Evolutionary conservation across 2,888 invertebrate species (phyloP), one percentile per base, ranked within the genome.

Genomic region (Belgica antarctica): DNA sequence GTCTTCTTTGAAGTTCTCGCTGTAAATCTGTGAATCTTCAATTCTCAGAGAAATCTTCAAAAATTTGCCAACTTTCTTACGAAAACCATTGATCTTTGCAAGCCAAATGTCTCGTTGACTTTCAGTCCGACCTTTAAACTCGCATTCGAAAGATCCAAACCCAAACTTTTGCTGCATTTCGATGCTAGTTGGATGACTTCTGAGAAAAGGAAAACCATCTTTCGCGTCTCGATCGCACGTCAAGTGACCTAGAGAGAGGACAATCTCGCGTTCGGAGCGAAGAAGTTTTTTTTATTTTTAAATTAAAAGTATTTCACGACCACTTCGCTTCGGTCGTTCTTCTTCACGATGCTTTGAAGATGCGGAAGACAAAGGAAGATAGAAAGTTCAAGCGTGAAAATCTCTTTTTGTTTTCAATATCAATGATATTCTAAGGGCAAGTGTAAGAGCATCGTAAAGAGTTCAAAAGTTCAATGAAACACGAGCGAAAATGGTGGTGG

Each of bases 381-480:
- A 31, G 31, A 31, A 31, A 31, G 5, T 4, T 31, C 10, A 31
- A 31, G 15, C 15, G 12, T 12, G 41, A 4, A 12, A 12, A 12
- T 4, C 41, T 31, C 10, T 31, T n/a, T n/a, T 41, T 41, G 4
- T 41, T n/a, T 41, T 41, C 41, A 41, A 41, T 41, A 41, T 41
- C 41, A 41, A 41, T 41, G 41, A 41, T 41, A 41, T 41, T 41
- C 15, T 41, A 41, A 41, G 41, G 41, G 41, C 41, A n/a, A 4
- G 15, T 3, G 15, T 41, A 41, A 41, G 7, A 41, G 15, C 15
- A 10, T 41, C 15, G 7, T 4, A 10, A 41, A 41, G 41, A 41
- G 41, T 41, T 41, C 41, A 41, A 41, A 41, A 41, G 41, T 41
- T 41, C 41, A 41, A n/a, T 15, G 41, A n/a, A 41, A 10, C 4